These are phyloP conservation scores for Ormyrus nitidulus DNA, from an alignment of 2,888 invertebrate genomes.

Conservation along the genomic window DNA sequence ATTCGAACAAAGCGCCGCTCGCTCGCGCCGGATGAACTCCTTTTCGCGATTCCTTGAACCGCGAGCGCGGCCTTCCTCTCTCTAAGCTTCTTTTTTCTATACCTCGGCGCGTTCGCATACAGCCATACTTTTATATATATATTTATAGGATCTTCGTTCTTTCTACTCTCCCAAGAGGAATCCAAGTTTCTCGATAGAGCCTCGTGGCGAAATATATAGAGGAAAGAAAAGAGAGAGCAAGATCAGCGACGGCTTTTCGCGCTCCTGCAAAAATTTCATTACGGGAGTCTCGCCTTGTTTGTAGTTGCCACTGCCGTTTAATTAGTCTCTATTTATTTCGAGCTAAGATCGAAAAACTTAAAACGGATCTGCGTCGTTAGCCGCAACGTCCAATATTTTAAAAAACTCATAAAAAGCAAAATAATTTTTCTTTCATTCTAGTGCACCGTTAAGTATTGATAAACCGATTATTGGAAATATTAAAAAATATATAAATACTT, in stretches of 20 bases:
- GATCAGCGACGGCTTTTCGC: slow-evolving; percentile 15
- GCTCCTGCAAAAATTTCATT: slow-evolving; percentile 28
- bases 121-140: slow-evolving; percentile 19
- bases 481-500: not conserved
- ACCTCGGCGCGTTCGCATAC: not conserved
- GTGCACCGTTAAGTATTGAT: no score
- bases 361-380: not conserved
- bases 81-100: slow-evolving; percentile 17
- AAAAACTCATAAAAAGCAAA: not conserved
- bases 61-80: slow-evolving; percentile 32
- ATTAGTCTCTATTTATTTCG: slow-evolving; percentile 36
- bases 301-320: slow-evolving; percentile 35
- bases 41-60: slow-evolving; percentile 51
- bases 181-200: slow-evolving; percentile 62
- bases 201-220: slow-evolving; percentile 12
- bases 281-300: not conserved
- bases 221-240: not conserved
- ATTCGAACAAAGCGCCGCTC: slow-evolving; percentile 65
- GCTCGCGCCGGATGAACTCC: slow-evolving; percentile 28
- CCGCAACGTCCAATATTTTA: not conserved
- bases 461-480: no score
- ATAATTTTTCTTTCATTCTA: no score
- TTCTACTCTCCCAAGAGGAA: slow-evolving; percentile 59
- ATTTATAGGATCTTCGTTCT: not conserved
- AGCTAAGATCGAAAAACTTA: slow-evolving; percentile 25